These are phyloP conservation scores for Dipodomys merriami DNA, from an alignment of 2,113 vertebrate species.

Conservation along the genomic window DNA sequence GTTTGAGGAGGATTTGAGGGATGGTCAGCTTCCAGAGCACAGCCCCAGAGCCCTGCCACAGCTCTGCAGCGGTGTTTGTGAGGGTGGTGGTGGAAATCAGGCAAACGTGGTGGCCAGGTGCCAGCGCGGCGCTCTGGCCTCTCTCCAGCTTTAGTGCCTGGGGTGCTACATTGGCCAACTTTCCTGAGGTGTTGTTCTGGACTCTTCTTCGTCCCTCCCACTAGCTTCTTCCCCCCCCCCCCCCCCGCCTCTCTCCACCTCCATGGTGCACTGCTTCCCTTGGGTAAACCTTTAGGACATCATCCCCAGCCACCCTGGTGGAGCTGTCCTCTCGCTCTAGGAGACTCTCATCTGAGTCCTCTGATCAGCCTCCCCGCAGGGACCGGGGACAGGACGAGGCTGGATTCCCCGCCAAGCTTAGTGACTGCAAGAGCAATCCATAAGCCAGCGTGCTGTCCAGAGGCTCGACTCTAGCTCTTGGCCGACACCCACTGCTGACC, in stretches of 20 bases:
- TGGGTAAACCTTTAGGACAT: not conserved
- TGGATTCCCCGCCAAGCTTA: not conserved
- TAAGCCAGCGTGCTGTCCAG: not conserved
- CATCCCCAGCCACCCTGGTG: not conserved
- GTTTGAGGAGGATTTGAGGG: too few species aligned
- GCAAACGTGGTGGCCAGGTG: not conserved
- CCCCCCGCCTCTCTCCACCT: not conserved
- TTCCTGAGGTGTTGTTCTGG: not conserved
- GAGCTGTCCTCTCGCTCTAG: not conserved
- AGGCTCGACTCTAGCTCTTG: not conserved
- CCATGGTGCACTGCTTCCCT: not conserved
- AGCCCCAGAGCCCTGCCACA: not conserved
- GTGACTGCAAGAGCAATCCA: not conserved
- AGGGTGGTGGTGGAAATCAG: not conserved
- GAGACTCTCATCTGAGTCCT: not conserved
- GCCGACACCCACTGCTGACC: slow-evolving; percentile 31
- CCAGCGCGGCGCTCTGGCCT: not conserved
- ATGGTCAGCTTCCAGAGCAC: not conserved
- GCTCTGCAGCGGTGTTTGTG: slow-evolving; percentile 36
- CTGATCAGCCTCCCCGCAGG: not conserved
- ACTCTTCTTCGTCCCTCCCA: not conserved
- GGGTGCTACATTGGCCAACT: slow-evolving; percentile 30
- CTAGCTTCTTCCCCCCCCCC: not conserved
- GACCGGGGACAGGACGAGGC: not conserved
- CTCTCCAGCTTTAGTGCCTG: not conserved